Evolutionary conservation across 2,797 vertebrate species (phyloP).

Genomic region (Rhinella marina): DNA sequence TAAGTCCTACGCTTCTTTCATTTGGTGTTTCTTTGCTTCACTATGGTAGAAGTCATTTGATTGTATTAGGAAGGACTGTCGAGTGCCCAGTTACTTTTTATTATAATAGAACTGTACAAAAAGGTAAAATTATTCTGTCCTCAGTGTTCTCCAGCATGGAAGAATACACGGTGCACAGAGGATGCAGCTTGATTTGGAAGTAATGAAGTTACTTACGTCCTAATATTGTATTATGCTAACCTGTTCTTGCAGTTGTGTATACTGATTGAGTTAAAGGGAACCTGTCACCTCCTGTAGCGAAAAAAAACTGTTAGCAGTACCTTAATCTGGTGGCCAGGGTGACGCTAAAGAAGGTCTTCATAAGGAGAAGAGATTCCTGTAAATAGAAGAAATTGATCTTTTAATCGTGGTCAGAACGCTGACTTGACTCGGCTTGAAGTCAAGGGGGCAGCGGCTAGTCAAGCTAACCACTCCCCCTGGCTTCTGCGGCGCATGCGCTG

Average conservation of each 20-base stretch:
- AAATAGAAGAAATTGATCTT: no score
- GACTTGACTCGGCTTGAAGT: no score
- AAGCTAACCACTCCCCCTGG: no score
- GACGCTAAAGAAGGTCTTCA: no score
- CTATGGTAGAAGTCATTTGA: neutral
- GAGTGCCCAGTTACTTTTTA: neutral
- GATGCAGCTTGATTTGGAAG: neutral
- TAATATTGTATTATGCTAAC: neutral
- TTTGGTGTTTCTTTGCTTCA: neutral
- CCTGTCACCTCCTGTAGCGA: no score
- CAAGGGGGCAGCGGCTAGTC: no score
- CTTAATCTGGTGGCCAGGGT: no score
- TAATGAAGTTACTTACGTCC: neutral
- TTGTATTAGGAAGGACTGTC: neutral
- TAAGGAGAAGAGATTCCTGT: no score
- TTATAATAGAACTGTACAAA: neutral
- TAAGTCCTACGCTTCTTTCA: conserved; percentile 14
- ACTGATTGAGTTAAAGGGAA: neutral
- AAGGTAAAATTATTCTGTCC: neutral
- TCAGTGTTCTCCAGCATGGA: neutral
- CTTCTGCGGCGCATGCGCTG: no score
- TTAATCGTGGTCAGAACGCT: no score
- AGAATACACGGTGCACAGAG: neutral
- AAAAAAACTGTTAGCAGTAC: no score
- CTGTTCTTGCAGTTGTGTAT: neutral